Conservation (phyloP, 2,113 vertebrate species). For the Myrmecophaga tridactyla region DNA sequence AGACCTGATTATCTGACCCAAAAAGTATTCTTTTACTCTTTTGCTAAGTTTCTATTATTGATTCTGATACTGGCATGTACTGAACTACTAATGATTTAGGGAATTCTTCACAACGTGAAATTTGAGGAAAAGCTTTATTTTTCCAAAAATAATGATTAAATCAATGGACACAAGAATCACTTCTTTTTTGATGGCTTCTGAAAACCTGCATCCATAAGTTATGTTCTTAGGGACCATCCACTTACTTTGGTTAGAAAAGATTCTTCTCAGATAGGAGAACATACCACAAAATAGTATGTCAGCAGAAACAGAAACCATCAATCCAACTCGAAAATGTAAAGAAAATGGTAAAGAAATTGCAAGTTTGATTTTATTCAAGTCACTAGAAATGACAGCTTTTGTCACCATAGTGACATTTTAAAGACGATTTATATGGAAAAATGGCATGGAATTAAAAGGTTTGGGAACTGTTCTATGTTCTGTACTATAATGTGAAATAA, state of each 20-base stretch:
- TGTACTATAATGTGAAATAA: not conserved
- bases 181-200: not conserved
- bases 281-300: not conserved
- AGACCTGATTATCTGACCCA: not conserved
- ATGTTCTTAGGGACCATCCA: not conserved
- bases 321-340: not conserved
- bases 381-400: constrained; percentile 17
- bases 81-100: constrained; percentile 6
- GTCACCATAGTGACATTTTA: constrained; percentile 45
- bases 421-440: not conserved
- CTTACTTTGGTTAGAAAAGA: not conserved
- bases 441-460: not conserved
- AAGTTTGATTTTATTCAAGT: not conserved
- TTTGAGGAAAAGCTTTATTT: not conserved
- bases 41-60: not conserved
- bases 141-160: not conserved
- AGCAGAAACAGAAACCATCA: constrained; percentile 39
- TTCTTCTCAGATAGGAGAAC: constrained; percentile 2
- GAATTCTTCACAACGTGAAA: not conserved
- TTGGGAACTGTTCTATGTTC: not conserved
- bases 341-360: not conserved
- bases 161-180: not conserved
- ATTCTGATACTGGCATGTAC: not conserved
- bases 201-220: not conserved
- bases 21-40: not conserved